Evolutionary conservation across 2,113 vertebrate species (phyloP), one percentile per base, ranked within the genome.

Genomic region (Junco hyemalis): DNA sequence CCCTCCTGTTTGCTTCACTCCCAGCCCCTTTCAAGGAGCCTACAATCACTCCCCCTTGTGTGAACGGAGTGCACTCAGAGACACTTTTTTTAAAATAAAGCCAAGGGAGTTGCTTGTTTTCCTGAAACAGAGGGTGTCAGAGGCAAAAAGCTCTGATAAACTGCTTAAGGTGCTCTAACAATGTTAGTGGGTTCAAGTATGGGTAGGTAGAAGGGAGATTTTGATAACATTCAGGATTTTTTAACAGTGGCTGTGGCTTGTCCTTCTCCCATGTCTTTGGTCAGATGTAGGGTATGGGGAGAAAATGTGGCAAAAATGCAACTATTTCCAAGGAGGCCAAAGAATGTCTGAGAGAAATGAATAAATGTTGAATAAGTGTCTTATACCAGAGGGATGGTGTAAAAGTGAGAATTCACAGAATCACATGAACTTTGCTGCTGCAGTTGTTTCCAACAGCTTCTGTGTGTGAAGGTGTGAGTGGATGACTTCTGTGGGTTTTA

Each of bases 31-130:
- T 70, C 69, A 51, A 68, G 57, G 24, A 91, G 61, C 70, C 77
- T 68, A 64, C 73, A 56, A 42, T 91, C 84, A 84, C 65, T 94
- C 87, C 87, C 87, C 76, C 84, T 87, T 60, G 56, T 22, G 29
- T 28, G 81, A 74, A 81, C 81, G 44, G 48, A 95, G 29, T 20
- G 29, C 26, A 7, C 84, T 81, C 28, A 42, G 53, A 77, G 31
- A 33, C 14, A 53, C 16, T 86, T 91, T 50, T 68, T 45, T 45
- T 10, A 21, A 87, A 92, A 91, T 86, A 81, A 77, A 81, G 51
- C 61, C 69, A 50, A 20, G 44, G 29, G 64, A 89, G 64, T 70
- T 83, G 29, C 56, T 84, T 89, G 40, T 91, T 96, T 94, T 89
- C 92, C 24, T 35, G 33, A 54, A 79, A 66, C 35, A 60, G 87